Percentiles rank a stretch among this genome's conserved stretches.
Evolutionary conservation across 23 tunicate species (phyloP).

Genomic region (Ascidia mentula): DNA sequence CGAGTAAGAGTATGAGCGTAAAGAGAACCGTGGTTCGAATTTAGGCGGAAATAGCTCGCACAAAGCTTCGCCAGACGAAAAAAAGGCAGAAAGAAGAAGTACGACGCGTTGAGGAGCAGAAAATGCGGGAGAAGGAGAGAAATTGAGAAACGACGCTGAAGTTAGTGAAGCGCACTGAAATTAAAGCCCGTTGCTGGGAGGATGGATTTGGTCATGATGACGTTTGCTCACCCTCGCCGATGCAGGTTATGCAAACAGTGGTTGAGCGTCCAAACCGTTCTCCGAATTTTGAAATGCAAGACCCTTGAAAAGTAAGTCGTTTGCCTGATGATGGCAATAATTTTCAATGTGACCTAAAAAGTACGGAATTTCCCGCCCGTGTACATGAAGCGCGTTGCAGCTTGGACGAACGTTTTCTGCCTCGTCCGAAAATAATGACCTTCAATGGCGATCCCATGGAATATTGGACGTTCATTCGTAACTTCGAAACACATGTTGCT

Average conservation of each 20-base stretch:
- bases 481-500: slow-evolving; percentile 16
- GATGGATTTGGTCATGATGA: background rate
- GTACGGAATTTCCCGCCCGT: background rate
- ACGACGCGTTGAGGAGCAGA: no score
- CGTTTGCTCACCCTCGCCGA: background rate
- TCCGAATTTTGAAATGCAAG: background rate
- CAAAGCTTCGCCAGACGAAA: no score
- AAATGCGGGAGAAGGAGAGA: no score
- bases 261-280: background rate
- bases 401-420: background rate
- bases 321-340: background rate
- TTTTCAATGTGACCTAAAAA: background rate
- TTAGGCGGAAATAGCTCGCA: no score
- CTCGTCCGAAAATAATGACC: background rate
- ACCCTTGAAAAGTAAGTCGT: background rate
- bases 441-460: slow-evolving; percentile 8
- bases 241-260: background rate
- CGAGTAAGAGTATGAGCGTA: no score
- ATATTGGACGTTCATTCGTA: slow-evolving; percentile 3
- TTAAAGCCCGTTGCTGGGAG: no score
- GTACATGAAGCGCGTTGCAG: background rate
- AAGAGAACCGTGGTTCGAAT: no score
- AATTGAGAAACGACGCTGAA: no score
- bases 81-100: no score
- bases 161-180: no score